Evolutionary conservation across 2,888 invertebrate genomes (phyloP).

Genomic region (Hypsopygia costalis): DNA sequence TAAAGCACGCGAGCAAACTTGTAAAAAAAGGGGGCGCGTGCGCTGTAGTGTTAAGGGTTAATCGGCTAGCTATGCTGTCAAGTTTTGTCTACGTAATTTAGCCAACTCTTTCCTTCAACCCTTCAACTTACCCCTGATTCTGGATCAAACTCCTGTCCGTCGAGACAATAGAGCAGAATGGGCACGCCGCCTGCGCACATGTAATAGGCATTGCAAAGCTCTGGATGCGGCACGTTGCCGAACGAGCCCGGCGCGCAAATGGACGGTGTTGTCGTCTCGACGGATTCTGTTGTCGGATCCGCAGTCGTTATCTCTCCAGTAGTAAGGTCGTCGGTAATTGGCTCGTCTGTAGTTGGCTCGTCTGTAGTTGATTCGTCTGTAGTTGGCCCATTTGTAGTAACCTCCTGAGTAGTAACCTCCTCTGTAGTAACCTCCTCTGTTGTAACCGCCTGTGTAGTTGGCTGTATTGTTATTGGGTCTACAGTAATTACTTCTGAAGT

Average conservation of each 20-base stretch:
- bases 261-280: constrained; percentile 1
- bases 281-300: constrained; percentile 11
- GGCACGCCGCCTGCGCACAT: constrained; percentile 28
- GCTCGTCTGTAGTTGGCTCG: neutral
- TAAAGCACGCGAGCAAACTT: too few species aligned
- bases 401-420: too few species aligned
- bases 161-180: constrained; percentile 22
- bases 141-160: constrained; percentile 32
- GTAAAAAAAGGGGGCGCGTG: too few species aligned
- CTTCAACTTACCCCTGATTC: constrained; percentile 18
- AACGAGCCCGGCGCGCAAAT: constrained; percentile 26
- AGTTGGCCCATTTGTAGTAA: too few species aligned
- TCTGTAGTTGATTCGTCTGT: too few species aligned
- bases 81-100: too few species aligned
- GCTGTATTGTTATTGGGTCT: neutral
- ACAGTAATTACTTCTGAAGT: neutral
- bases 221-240: constrained; percentile 30
- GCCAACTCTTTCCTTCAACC: too few species aligned
- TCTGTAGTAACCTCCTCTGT: too few species aligned
- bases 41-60: too few species aligned
- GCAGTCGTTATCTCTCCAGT: neutral
- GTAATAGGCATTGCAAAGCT: constrained; percentile 28
- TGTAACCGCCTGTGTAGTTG: neutral
- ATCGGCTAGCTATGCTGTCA: too few species aligned
- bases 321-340: neutral